Base-by-base conservation (phyloP, 2,888 invertebrate species). In the Gryllus longicercus region DNA sequence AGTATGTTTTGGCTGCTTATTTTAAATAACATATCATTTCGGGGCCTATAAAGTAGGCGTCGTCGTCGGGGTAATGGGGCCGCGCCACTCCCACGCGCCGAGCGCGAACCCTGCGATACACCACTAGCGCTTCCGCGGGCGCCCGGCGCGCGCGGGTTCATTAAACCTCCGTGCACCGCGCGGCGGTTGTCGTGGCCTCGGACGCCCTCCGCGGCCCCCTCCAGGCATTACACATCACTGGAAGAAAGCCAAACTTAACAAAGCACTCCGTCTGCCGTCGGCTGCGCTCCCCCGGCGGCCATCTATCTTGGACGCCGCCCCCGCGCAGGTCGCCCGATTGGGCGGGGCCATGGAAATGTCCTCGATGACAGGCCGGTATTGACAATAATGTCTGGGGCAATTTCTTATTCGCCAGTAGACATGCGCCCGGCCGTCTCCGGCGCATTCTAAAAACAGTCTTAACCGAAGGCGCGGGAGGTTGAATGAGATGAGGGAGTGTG, bases 211-310 rank as follows among this genome's bases (percentile, higher is more conserved):
- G n/a, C n/a, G 63, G 14, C n/a, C 63, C n/a, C 63, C 11, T n/a
- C 63, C 63, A 18, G 16, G 11, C n/a, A 63, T 63, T 63, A 63
- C 63, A 63, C 63, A 63, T 63, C 63, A 63, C n/a, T 63, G 63
- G 63, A 63, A 63, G 63, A 63, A 63, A 63, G 63, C 63, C 63
- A 63, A 63, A 63, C 63, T 63, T 63, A 63, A 63, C 63, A 63
- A 63, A 63, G 63, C 63, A 63, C 63, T 63, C 63, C 63, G n/a
- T 63, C 63, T 63, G 16, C 16, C 63, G n/a, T 63, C 63, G 63
- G 16, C 63, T 5, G n/a, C 63, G 63, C 14, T 63, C 63, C 63
- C 63, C 12, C n/a, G n/a, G 10, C 63, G n/a, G 63, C 14, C 14
- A 63, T 63, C 63, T n/a, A 63, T 63, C 63, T 63, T n/a, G 38